Evolutionary conservation across 2,113 vertebrate species (phyloP), one percentile per base, ranked within the genome.

Genomic region (Cyphomyrus discorhynchus): DNA sequence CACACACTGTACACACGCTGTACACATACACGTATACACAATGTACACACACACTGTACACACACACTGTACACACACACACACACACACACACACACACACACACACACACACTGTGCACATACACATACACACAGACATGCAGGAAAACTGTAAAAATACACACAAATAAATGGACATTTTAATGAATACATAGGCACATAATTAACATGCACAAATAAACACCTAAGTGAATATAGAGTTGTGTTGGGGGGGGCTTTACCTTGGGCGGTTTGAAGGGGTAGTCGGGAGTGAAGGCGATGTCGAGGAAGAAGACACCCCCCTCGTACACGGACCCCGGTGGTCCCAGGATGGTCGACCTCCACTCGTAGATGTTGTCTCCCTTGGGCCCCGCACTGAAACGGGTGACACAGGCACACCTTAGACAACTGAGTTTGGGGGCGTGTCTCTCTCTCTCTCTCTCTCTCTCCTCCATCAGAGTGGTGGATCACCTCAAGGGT

Each of bases 181-280:
- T 70, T 10, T 3, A 70, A 31, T 70, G 62, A 70, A 70, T 31
- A 70, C 66, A 31, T 9, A 70, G 66, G 66, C n/a, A 27, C 66
- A 27, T 27, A 8, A 21, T 70, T 11, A 70, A 70, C n/a, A 31
- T 1, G 8, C 66, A 70, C 66, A 70, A n/a, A 11, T 31, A 70
- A 2, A 70, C 66, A 70, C 5, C 5, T 56, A 56, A 56, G 53
- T 56, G 19, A 56, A 56, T 21, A 58, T 2, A 58, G 5, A 58
- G 15, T 17, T 52, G 53, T 56, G 53, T 21, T 56, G 13, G 6
- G 7, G 56, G 58, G 8, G 58, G n/a, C 8, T 27, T 66, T 96
- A 97, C 97, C 96, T 97, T 97, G 92, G 97, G 97, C 93, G 97
- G 97, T 93, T 97, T 97, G 93, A 97, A 97, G 80, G 97, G 97